Evolutionary conservation across 2,888 invertebrate species (phyloP).

Genomic region (Cerastis leucographa): DNA sequence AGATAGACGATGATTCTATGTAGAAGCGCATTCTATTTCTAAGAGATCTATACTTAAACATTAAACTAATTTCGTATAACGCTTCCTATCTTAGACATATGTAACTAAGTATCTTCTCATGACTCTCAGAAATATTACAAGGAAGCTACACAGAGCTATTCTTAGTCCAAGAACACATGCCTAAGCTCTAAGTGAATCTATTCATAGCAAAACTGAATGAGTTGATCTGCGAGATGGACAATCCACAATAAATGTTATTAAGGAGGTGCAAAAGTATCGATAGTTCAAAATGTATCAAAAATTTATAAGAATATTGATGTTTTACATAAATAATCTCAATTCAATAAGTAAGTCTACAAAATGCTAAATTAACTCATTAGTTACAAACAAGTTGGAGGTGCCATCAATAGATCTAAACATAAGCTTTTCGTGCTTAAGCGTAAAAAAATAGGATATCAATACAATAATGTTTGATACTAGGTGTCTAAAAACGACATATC

Average conservation of each 20-base stretch:
- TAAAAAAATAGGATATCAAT: background rate
- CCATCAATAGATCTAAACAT: background rate
- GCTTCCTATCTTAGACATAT: background rate
- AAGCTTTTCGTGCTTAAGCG: background rate
- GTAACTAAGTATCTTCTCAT: slow-evolving; percentile 44
- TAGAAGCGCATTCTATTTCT: background rate
- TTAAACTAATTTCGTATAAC: background rate
- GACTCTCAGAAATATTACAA: slow-evolving; percentile 39
- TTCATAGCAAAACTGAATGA: slow-evolving; percentile 58
- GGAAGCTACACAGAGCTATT: slow-evolving; percentile 55
- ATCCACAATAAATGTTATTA: slow-evolving; percentile 44
- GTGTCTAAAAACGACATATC: background rate
- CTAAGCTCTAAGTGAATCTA: slow-evolving; percentile 55
- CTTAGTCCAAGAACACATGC: slow-evolving; percentile 55
- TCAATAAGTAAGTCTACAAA: background rate
- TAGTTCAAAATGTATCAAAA: background rate
- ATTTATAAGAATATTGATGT: background rate
- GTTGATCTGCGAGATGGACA: slow-evolving; percentile 54
- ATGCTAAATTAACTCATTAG: background rate
- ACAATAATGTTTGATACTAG: background rate
- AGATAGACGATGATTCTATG: background rate
- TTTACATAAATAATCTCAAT: background rate
- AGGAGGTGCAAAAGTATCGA: background rate
- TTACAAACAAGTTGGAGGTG: background rate
- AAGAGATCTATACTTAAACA: background rate